Evolutionary conservation across 2,888 invertebrate species (phyloP), one percentile per base, ranked within the genome.

Genomic region (Lucinisca nassula): DNA sequence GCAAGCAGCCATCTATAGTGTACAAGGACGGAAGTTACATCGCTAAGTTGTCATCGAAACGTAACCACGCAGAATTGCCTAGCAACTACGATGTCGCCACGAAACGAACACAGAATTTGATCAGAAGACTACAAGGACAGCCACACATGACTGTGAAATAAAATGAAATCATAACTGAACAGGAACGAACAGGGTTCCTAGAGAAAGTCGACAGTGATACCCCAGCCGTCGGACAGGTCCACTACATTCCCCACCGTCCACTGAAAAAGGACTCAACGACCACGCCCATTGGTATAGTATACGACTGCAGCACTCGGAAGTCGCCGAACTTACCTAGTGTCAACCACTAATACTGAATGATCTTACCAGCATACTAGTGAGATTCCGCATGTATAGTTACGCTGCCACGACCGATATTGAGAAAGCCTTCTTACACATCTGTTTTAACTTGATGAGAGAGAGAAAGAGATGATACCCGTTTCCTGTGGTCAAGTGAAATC

Each of bases 281-380:
- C n/a, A n/a, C n/a, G n/a, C n/a, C n/a, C n/a, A 81, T 87, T 21
- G 72, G 82, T 24, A 82, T 85, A 21, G 85, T 85, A 6, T 82
- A 73, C 30, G 73, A 85, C 37, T 82, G 74, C 27, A 88, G 84
- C 73, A 84, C 73, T 45, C 55, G 74, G 10, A 14, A 74, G 40
- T 38, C 67, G 17, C 38, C 21, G 3, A 58, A 82, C n/a, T 38
- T 37, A 30, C 76, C 86, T 17, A 88, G 84, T 67, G 75, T 92
- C 2, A 92, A 91, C 58, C 82, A 91, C 27, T 86, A 17, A 3
- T 74, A 1, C 45, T 84, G 24, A 91, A 90, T 73, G 86, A 90
- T 24, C 73, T 90, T 0, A 80, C 84, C n/a, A n/a, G n/a, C 21
- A 61, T 58, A 24, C 55, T 89, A 21, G 27, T 87, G 17, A 75